Evolutionary conservation across 2,888 invertebrate species (phyloP).

Genomic region (Erebia aethiops): DNA sequence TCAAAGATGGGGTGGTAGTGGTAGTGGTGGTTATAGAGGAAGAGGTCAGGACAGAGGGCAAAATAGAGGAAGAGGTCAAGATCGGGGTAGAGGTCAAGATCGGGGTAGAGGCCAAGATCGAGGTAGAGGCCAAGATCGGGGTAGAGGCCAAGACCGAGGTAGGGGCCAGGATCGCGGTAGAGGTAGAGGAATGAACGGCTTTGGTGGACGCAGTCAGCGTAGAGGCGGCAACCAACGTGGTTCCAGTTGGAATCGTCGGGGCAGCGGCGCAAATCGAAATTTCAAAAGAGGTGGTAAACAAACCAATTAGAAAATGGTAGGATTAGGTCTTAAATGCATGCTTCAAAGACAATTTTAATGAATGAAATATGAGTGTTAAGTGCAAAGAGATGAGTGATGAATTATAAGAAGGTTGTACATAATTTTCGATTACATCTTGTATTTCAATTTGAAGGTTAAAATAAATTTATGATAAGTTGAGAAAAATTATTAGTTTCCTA

Average conservation of each 20-base stretch:
- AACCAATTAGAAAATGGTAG: constrained; percentile 58
- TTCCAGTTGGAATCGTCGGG: constrained; percentile 59
- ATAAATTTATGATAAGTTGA: constrained; percentile 69
- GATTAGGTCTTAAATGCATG: constrained; percentile 46
- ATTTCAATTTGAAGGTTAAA: constrained; percentile 67
- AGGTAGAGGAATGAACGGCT: constrained; percentile 58
- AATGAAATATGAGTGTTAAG: constrained; percentile 58
- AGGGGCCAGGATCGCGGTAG: constrained; percentile 56
- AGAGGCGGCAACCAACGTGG: constrained; percentile 57
- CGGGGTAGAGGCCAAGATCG: constrained; percentile 57
- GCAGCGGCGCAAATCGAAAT: constrained; percentile 60
- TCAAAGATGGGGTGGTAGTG: constrained; percentile 2
- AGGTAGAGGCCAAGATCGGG: constrained; percentile 58
- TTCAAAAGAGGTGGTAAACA: constrained; percentile 73
- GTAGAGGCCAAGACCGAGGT: constrained; percentile 59
- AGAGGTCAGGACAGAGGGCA: constrained; percentile 65
- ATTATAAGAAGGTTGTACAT: constrained; percentile 74
- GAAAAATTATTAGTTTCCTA: constrained; percentile 55
- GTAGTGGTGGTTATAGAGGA: constrained; percentile 49
- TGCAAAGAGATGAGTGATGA: constrained; percentile 62
- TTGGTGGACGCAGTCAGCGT: constrained; percentile 44
- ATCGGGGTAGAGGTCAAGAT: constrained; percentile 54
- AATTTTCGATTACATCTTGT: constrained; percentile 74
- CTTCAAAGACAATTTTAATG: constrained; percentile 56
- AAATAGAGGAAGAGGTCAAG: constrained; percentile 23